These are phyloP conservation scores for Rhincodon typus DNA, from an alignment of 2,797 vertebrate species.

Conservation along the genomic window DNA sequence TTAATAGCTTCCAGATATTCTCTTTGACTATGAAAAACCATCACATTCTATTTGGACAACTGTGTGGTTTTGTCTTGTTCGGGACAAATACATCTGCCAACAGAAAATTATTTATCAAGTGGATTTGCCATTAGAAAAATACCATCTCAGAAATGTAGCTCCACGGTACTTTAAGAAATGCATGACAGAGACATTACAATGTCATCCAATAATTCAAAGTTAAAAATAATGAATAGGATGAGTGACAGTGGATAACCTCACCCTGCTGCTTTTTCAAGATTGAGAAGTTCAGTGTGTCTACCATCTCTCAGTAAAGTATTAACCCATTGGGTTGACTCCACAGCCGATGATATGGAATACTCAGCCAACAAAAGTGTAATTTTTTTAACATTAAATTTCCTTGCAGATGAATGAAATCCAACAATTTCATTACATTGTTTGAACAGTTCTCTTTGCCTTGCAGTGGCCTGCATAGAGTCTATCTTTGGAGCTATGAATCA, in stretches of 20 bases:
- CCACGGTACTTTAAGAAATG: not conserved
- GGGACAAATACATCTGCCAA: too few relatives aligned
- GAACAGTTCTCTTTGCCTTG: too few relatives aligned
- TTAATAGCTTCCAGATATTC: not conserved
- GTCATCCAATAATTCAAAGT: not conserved
- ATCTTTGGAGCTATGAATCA: too few relatives aligned
- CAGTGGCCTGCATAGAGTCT: too few relatives aligned
- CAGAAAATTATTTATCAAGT: not conserved
- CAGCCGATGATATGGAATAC: not conserved
- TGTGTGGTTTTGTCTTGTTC: not conserved
- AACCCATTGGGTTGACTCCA: not conserved
- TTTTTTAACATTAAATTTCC: too few relatives aligned
- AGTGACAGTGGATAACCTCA: not conserved
- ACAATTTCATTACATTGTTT: too few relatives aligned
- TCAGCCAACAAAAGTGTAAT: not conserved
- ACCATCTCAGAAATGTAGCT: not conserved
- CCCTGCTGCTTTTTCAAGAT: not conserved
- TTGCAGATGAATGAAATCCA: too few relatives aligned
- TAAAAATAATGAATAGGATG: not conserved
- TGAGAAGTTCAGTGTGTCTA: not conserved
- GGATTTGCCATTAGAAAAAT: not conserved
- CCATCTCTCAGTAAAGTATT: not conserved
- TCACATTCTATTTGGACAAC: not conserved
- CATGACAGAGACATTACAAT: not conserved
- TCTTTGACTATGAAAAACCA: not conserved